Evolutionary conservation across 1,140 invertebrate species (phyloP), one percentile per base, ranked within the genome.

Genomic region (Probaryconus sp.): DNA sequence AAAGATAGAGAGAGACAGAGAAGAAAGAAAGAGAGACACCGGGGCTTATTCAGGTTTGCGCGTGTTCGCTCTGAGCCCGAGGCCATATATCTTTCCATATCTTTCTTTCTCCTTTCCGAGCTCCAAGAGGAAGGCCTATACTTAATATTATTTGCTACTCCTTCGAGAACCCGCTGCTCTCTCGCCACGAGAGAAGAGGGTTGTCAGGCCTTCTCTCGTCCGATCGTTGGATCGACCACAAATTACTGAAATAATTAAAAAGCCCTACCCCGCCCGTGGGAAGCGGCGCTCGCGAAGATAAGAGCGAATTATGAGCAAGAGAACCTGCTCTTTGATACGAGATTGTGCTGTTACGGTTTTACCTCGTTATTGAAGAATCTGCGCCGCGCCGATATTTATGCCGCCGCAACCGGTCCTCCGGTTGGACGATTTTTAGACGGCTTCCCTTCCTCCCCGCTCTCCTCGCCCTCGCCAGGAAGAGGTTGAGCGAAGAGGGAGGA

Each of bases 211-310:
- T 38, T 60, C 21, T 47, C 58, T 31, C 71, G 64, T 72, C 68
- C 68, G 65, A 51, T 78, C 70, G 67, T 61, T 60, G 76, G 72
- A 81, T 83, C 79, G 73, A 63, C 82, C 79, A 81, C 83, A 84
- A 85, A 86, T 85, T 86, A 87, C 82, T 76, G 69, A 84, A 85
- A 87, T 86, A 86, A 85, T 87, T 86, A 87, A 86, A 83, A 85
- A 84, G 72, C 79, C 68, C 47, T 72, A 75, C 69, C 69, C 72
- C 72, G 72, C 69, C 65, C 81, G 83, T 85, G 85, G 83, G 81
- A 86, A 84, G 82, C 67, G 40, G 13, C 56, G 56, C 60, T 71
- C 60, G 71, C 76, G 21, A 6, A 70, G 76, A 76, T 78, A 73
- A 78, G 60, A 73, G 73, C 69, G 55, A 77, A 65, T 77, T 77